A percentile compares a stretch with the other conserved stretches of the same genome.
Conservation (phyloP, 2,797 vertebrate species). For the Myiothlypis coronata region DNA sequence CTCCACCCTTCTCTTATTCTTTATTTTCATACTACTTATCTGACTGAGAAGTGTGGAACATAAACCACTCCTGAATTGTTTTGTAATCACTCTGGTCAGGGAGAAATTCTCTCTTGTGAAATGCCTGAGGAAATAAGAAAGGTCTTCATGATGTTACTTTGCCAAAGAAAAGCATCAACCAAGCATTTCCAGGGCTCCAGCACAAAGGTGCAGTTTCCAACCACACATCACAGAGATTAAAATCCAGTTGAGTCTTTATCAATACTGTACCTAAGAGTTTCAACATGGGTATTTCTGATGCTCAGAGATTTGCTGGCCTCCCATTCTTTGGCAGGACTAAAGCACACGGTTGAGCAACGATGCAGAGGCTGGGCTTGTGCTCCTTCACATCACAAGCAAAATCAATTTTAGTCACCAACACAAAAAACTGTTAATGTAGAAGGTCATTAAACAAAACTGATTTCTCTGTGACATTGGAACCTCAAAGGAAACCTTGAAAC, state of each 20-base stretch:
- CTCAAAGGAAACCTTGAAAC: background rate
- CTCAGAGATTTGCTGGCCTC: background rate
- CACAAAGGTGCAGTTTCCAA: background rate
- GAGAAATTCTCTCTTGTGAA: background rate
- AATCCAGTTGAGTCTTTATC: background rate
- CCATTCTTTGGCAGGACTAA: background rate
- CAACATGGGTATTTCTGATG: background rate
- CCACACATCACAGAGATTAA: background rate
- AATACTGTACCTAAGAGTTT: background rate
- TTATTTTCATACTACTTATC: background rate
- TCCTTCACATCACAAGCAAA: background rate
- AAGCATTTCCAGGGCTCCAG: background rate
- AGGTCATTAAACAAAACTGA: background rate
- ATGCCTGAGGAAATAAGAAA: background rate
- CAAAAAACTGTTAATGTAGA: background rate
- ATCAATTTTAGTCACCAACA: background rate
- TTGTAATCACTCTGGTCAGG: background rate
- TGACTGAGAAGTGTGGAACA: background rate
- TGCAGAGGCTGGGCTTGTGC: background rate
- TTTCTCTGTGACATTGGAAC: background rate
- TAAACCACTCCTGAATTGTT: background rate
- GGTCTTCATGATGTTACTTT: background rate
- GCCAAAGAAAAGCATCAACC: background rate
- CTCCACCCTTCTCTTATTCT: background rate
- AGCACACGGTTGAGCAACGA: background rate